phyloP scores from a whole-genome alignment of 2,113 vertebrate genomes.

The Sapajus apella region DNA sequence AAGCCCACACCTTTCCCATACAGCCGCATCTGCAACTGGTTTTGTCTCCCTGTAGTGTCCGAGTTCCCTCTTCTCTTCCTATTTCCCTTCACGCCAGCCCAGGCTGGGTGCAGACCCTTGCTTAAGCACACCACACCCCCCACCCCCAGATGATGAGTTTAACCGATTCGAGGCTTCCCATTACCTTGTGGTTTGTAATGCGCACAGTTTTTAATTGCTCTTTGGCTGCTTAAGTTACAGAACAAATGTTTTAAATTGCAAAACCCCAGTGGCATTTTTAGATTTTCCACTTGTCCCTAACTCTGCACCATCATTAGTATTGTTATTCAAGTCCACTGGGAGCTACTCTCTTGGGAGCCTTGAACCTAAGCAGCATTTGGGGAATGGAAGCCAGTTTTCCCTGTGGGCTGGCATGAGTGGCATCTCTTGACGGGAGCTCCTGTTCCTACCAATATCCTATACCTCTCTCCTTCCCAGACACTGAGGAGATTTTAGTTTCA shows the following conservation, averaged over 20 bases:
- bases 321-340: conserved; percentile 2
- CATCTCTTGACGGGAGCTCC: neutral
- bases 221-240: neutral
- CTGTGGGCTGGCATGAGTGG: neutral
- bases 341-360: neutral
- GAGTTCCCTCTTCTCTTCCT: neutral
- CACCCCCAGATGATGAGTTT: conserved; percentile 32
- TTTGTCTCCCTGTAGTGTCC: neutral
- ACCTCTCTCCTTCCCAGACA: neutral
- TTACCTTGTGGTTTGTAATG: conserved; percentile 51
- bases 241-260: conserved; percentile 68
- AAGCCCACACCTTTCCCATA: neutral
- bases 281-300: conserved; percentile 32
- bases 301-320: conserved; percentile 1
- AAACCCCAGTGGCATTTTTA: conserved; percentile 48
- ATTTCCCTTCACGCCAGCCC: neutral
- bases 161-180: neutral
- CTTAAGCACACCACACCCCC: neutral
- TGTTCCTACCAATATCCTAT: neutral
- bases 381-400: neutral
- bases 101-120: neutral
- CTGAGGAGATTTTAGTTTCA: neutral
- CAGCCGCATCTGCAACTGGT: conserved; percentile 45
- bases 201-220: conserved; percentile 56
- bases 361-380: neutral